Base-by-base conservation (phyloP, 2,797 vertebrate species). In the Carapus acus region DNA sequence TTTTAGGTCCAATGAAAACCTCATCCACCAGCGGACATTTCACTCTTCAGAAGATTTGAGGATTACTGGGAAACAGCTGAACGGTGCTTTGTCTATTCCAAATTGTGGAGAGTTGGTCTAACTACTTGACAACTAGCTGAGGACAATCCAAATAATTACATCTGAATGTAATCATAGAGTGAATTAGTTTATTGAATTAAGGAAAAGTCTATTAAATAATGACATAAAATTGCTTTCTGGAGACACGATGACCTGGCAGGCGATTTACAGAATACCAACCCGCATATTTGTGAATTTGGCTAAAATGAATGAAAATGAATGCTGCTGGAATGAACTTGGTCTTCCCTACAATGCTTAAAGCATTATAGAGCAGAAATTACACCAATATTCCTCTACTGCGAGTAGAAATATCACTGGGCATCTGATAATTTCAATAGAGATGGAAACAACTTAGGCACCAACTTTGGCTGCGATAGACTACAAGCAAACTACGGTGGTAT, bases 161-260 rank as follows among this genome's bases (percentile, higher is more conserved):
- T 70, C 67, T 55, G 29, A 71, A 67, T 59, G 43, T 29, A 71
- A 65, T 74, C 44, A 47, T 2, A 18, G 22, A 16, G 24, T 50
- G 27, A 33, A 58, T 58, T 60, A 21, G 68, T 65, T 71, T 77
- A 76, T 59, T 73, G 43, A 45, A 58, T 66, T 48, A 63, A 65
- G 43, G 22, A 19, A 69, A 67, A 49, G 52, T 34, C 29, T 54
- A 49, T 69, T 62, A 64, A 58, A 54, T 59, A 69, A 65, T 59
- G 42, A 66, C 15, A 64, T 21, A 40, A 51, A 69, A 73, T 41
- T 67, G 51, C 39, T 54, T 20, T 50, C 7, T 74, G 69, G 78
- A 72, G 75, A 68, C 21, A 24, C 23, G 42, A 62, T 58, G 22
- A 43, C 43, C 36, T 8, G 29, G 58, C 38, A 46, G 34, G 18